Conservation (phyloP, 2,797 vertebrate genomes). For the Lemur catta region DNA sequence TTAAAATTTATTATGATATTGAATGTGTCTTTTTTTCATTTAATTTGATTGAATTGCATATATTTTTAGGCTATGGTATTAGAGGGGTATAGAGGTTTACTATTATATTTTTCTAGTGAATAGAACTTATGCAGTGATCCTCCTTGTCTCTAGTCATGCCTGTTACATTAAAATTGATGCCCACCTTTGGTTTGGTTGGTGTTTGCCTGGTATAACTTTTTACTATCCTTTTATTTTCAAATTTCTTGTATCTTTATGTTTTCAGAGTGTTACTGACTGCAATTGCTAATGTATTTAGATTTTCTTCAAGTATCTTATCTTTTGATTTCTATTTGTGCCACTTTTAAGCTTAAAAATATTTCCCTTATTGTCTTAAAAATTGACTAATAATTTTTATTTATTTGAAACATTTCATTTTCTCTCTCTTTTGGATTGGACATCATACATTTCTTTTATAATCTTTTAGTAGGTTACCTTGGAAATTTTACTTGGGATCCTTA, state of each 20-base stretch:
- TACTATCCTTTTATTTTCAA: conserved; percentile 21
- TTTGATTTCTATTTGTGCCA: neutral
- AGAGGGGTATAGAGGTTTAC: neutral
- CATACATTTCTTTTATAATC: neutral
- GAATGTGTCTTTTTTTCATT: neutral
- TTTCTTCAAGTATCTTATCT: neutral
- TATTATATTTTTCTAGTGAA: neutral
- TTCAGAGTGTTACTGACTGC: neutral
- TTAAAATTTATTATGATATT: neutral
- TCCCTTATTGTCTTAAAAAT: neutral
- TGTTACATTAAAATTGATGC: neutral
- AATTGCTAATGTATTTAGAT: neutral
- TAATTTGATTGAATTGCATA: neutral
- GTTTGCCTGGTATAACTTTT: neutral
- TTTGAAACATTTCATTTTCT: conserved; percentile 4
- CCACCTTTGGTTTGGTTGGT: neutral
- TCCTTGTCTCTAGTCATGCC: neutral
- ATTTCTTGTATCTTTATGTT: neutral
- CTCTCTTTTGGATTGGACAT: neutral
- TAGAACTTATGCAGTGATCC: neutral
- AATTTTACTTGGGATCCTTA: neutral
- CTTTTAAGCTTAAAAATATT: neutral
- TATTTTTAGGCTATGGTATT: neutral
- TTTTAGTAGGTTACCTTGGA: neutral
- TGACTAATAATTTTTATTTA: neutral